These are phyloP conservation scores for Melinopterus prodromus DNA, from an alignment of 2,888 invertebrate species.

Conservation along the genomic window DNA sequence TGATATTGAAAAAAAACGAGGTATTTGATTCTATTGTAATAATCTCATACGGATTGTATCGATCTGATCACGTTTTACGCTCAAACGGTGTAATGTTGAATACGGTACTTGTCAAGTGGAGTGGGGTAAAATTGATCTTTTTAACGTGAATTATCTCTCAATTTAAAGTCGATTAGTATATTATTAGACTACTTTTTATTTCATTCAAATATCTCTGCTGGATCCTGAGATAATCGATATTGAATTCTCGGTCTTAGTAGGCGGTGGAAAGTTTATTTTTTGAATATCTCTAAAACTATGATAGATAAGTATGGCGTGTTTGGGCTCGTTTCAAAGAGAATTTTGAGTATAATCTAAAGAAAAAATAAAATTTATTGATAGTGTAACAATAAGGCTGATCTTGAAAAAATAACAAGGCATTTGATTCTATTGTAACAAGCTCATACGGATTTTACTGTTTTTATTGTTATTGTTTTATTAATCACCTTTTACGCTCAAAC, in stretches of 20 bases:
- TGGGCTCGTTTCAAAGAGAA: background rate
- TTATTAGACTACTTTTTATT: background rate
- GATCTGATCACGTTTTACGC: background rate
- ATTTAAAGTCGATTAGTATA: background rate
- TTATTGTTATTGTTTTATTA: too few species aligned
- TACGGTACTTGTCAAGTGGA: too few species aligned
- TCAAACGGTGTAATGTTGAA: too few species aligned
- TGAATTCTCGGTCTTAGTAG: background rate
- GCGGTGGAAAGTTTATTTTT: background rate
- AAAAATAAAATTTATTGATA: too few species aligned
- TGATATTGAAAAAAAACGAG: background rate
- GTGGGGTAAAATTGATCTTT: background rate
- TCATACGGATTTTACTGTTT: background rate
- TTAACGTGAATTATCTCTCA: background rate
- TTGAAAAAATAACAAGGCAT: background rate
- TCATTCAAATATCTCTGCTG: background rate
- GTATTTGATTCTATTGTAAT: background rate
- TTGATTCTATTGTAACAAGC: background rate
- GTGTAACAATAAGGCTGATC: too few species aligned
- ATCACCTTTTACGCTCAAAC: background rate
- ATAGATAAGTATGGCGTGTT: background rate
- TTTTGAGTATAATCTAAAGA: background rate
- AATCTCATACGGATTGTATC: background rate
- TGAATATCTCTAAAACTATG: background rate
- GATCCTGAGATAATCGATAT: background rate